Base-by-base conservation (phyloP, 2,888 invertebrate species). In the Acleris literana region DNA sequence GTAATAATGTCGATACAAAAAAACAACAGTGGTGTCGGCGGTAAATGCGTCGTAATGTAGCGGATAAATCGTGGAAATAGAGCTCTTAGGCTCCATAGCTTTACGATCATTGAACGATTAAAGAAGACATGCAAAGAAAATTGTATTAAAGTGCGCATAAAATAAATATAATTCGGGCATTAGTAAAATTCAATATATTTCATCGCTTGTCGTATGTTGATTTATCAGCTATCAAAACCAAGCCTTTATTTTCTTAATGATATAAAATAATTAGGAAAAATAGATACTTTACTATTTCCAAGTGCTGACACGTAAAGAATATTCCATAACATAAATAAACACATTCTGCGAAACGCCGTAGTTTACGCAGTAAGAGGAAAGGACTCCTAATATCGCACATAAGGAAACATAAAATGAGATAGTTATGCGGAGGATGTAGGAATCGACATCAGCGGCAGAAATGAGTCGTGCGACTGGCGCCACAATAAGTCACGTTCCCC, bases 1-100 rank as follows among this genome's bases (percentile, higher is more conserved):
- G 72, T 79, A 82, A 78, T 77, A 79, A 79, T 73, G 71, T 64
- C 73, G 75, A 76, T 76, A 76, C 74, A 77, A 80, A 81, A 25
- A 75, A 82, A 74, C 72, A 73, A 71, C 64, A 69, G 67, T 52
- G 55, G 70, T 70, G 58, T 67, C 68, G 65, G 61, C 58, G 69
- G 56, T 55, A 55, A 61, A 59, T 69, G 74, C 72, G 73, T 55
- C 63, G 70, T 68, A 72, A 73, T 73, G 66, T 68, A 68, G 57
- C 70, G 56, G 61, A 52, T 61, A 65, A 56, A 56, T 61, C 55
- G 55, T 61, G 51, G 29, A 61, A 65, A 56, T 46, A 46, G 1
- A 51, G 51, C 25, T 52, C 52, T 52, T 61, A 56, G 55, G 22
- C 11, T 29, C 0, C 46, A 22, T 25, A 9, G 33, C 46, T 61